phyloP scores from a whole-genome alignment of 2,797 vertebrate species.

The Trematomus bernacchii region DNA sequence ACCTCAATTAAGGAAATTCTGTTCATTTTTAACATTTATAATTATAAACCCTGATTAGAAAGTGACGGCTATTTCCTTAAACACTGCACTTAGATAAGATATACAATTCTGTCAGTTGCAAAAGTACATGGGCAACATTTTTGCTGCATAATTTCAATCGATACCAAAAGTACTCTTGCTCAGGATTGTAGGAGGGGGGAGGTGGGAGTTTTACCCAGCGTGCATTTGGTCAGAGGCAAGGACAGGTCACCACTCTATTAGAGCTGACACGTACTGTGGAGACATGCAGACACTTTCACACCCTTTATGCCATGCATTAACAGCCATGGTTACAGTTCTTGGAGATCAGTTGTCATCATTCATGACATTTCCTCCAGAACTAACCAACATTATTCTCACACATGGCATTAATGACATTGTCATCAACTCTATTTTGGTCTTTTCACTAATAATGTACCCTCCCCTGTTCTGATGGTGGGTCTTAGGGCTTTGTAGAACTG shows the following conservation, averaged over 20 bases:
- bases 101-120: neutral
- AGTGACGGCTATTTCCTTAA: neutral
- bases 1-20: too few species aligned
- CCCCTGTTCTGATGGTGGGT: neutral
- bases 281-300: neutral
- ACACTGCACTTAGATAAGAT: neutral
- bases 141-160: neutral
- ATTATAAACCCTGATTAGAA: neutral
- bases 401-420: neutral
- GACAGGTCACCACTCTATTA: slow-evolving; percentile 1
- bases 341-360: neutral
- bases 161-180: slow-evolving; percentile 1
- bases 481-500: neutral
- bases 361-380: neutral
- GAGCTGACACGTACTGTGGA: neutral
- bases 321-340: neutral
- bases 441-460: neutral
- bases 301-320: neutral
- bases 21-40: too few species aligned
- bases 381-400: neutral
- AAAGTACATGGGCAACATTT: neutral
- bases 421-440: neutral
- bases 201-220: slow-evolving; percentile 7
- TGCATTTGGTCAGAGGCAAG: slow-evolving; percentile 4
- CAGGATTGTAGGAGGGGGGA: neutral